phyloP scores from a whole-genome alignment of 2,888 invertebrate species.

The Heliconius cydno region DNA sequence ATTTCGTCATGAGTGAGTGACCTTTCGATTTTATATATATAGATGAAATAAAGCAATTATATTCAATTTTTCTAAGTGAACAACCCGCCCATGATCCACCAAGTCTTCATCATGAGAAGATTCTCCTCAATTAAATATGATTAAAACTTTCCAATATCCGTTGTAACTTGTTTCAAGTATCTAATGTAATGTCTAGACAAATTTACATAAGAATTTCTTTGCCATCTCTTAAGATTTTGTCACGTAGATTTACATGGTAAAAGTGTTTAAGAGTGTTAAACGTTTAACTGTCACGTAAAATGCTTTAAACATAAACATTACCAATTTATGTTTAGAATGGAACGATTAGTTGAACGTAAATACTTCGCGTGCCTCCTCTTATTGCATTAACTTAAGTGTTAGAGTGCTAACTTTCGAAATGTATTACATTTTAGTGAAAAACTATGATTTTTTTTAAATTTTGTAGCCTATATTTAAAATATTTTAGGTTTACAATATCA shows the following conservation, averaged over 20 bases:
- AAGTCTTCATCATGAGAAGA: conserved; percentile 15
- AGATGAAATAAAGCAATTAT: conserved; percentile 1
- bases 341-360: conserved; percentile 36
- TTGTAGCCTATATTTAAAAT: too few relatives aligned
- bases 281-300: conserved; percentile 45
- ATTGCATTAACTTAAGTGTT: conserved; percentile 28
- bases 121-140: conserved; percentile 24
- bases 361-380: conserved; percentile 33
- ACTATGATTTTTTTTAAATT: neutral
- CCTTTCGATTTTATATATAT: too few relatives aligned
- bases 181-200: conserved; percentile 18
- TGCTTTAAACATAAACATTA: conserved; percentile 41
- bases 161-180: conserved; percentile 18
- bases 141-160: conserved; percentile 27
- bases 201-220: conserved; percentile 31
- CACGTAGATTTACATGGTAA: conserved; percentile 30
- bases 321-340: conserved; percentile 40
- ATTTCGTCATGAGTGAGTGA: too few relatives aligned
- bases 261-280: conserved; percentile 41
- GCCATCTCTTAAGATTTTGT: conserved; percentile 27
- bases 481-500: too few relatives aligned
- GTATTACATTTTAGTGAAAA: conserved; percentile 7
- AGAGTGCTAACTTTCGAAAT: conserved; percentile 18
- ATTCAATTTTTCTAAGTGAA: neutral
- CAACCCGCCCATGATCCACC: neutral